Evolutionary conservation across 1,140 invertebrate species (phyloP).

Genomic region (Idris sp.): DNA sequence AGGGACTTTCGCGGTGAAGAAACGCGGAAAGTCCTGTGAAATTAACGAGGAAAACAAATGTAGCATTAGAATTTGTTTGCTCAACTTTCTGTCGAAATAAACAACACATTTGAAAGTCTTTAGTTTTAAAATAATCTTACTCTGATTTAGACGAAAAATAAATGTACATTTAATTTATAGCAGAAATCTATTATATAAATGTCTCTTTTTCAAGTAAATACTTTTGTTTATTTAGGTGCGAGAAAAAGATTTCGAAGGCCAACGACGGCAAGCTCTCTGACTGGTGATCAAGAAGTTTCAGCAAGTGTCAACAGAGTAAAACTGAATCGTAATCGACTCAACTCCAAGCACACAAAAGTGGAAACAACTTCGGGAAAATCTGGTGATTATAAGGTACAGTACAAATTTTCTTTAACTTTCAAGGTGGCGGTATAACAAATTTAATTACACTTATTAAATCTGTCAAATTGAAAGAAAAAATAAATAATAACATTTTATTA

Average conservation of each 20-base stretch:
- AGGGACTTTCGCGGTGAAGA: conserved; percentile 62
- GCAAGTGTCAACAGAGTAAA: conserved; percentile 84
- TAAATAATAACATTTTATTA: too few relatives aligned
- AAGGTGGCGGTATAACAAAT: too few relatives aligned
- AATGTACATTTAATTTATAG: too few relatives aligned
- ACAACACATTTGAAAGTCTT: conserved; percentile 10
- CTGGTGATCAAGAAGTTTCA: conserved; percentile 82
- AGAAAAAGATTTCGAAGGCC: conserved; percentile 79
- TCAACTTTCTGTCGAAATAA: conserved; percentile 41
- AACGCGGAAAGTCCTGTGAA: conserved; percentile 58
- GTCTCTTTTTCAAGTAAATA: too few relatives aligned
- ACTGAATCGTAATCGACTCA: conserved; percentile 80
- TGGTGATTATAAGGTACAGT: conserved; percentile 80
- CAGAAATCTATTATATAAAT: too few relatives aligned
- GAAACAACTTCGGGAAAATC: conserved; percentile 79
- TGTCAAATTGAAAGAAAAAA: too few relatives aligned
- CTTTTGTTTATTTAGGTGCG: conserved; percentile 66
- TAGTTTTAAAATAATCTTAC: too few relatives aligned
- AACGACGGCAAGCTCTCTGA: conserved; percentile 73
- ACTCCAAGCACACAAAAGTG: conserved; percentile 80
- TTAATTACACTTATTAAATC: too few relatives aligned
- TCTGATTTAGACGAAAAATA: too few relatives aligned
- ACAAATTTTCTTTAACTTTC: conserved; percentile 41
- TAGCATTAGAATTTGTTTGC: conserved; percentile 12
- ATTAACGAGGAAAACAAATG: conserved; percentile 51